Conservation (phyloP, 2,888 invertebrate species). For the Caenorhabditis sp. region DNA sequence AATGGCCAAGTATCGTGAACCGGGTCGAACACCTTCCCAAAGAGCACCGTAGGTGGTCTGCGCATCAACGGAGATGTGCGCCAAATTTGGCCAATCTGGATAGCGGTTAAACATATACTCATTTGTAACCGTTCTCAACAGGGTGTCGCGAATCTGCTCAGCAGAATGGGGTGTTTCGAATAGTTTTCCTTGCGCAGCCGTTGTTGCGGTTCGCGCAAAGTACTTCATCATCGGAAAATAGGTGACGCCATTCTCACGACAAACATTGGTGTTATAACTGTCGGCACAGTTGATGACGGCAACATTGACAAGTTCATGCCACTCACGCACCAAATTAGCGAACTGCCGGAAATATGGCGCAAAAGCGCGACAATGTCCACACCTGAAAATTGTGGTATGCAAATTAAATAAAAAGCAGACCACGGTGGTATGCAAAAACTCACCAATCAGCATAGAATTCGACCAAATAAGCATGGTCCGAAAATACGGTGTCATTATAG, state of each 20-base stretch:
- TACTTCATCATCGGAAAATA: slow-evolving; percentile 70
- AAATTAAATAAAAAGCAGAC: too few species aligned
- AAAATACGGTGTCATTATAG: slow-evolving; percentile 68
- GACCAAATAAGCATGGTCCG: slow-evolving; percentile 78
- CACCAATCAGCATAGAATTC: slow-evolving; percentile 93
- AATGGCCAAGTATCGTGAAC: slow-evolving; percentile 66
- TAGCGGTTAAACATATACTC: slow-evolving; percentile 61
- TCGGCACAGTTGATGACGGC: slow-evolving; percentile 69
- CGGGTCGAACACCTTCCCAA: slow-evolving; percentile 61
- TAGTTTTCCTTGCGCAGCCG: slow-evolving; percentile 55
- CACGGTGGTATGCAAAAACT: slow-evolving; percentile 3
- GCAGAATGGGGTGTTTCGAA: slow-evolving; percentile 53
- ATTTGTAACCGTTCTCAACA: slow-evolving; percentile 49
- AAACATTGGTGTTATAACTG: slow-evolving; percentile 61
- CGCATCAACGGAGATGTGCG: slow-evolving; percentile 61
- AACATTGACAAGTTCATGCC: slow-evolving; percentile 52
- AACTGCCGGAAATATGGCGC: slow-evolving; percentile 85
- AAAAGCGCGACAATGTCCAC: slow-evolving; percentile 90
- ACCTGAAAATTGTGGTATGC: slow-evolving; percentile 72
- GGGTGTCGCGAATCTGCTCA: slow-evolving; percentile 47
- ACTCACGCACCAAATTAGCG: slow-evolving; percentile 74
- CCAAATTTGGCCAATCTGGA: slow-evolving; percentile 68
- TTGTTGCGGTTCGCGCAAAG: slow-evolving; percentile 61
- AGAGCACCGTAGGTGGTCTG: slow-evolving; percentile 65
- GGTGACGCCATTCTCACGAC: slow-evolving; percentile 64